Conservation (phyloP, 2,888 invertebrate species). For the Sesamia inferens region DNA sequence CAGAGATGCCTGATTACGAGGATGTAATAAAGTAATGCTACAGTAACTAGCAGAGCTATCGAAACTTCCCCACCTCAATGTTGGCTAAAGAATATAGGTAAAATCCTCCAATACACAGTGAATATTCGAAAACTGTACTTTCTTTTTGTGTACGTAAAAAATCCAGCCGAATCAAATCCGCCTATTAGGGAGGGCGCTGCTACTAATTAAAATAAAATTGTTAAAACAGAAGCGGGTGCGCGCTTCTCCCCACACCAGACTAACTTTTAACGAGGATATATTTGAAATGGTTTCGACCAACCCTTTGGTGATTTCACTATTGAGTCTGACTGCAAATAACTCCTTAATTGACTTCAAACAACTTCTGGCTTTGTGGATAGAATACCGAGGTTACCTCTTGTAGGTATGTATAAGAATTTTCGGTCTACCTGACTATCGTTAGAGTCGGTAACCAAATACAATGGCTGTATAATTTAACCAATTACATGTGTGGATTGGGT, state of each 20-base stretch:
- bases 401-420: constrained; percentile 42
- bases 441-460: constrained; percentile 46
- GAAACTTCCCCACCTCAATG: constrained; percentile 8
- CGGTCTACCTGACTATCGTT: constrained; percentile 62
- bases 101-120: constrained; percentile 3
- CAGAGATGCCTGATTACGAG: background rate
- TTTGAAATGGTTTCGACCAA: constrained; percentile 85
- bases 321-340: constrained; percentile 89
- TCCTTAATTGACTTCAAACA: constrained; percentile 89
- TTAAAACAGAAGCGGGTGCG: constrained; percentile 82
- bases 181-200: constrained; percentile 82
- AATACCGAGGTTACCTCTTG: constrained; percentile 74
- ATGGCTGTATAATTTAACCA: constrained; percentile 35
- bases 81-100: constrained; percentile 32
- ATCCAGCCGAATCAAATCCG: constrained; percentile 80
- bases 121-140: constrained; percentile 40
- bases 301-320: constrained; percentile 89
- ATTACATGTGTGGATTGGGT: constrained; percentile 33
- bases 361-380: constrained; percentile 81
- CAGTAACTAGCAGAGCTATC: background rate
- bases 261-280: constrained; percentile 90
- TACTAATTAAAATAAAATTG: constrained; percentile 90
- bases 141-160: constrained; percentile 67
- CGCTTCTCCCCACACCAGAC: constrained; percentile 78
- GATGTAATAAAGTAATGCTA: background rate